These are phyloP conservation scores for Oophaga pumilio DNA, from an alignment of 2,113 vertebrate genomes.

Conservation along the genomic window DNA sequence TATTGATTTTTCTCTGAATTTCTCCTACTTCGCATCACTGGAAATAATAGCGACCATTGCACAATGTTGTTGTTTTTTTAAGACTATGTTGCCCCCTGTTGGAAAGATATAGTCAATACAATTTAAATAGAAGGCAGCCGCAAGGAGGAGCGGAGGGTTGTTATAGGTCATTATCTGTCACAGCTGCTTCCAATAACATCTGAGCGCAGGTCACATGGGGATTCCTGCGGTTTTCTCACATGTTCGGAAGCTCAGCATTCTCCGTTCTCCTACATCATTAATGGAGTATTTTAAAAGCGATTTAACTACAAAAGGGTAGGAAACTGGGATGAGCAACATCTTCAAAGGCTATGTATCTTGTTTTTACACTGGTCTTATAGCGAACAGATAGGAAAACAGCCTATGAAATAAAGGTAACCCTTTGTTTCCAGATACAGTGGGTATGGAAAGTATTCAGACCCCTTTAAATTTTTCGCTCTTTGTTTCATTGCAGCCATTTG, in stretches of 20 bases:
- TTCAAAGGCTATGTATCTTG: slow-evolving; percentile 27
- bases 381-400: not conserved
- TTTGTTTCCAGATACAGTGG: not conserved
- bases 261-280: slow-evolving; percentile 55
- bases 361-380: not conserved
- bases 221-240: slow-evolving; percentile 66
- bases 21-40: not conserved
- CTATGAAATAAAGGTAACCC: not conserved
- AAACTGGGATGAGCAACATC: slow-evolving; percentile 11
- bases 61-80: not conserved
- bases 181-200: slow-evolving; percentile 77
- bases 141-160: not conserved
- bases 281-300: slow-evolving; percentile 64
- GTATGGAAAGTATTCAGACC: too few relatives aligned
- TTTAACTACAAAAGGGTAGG: slow-evolving; percentile 12
- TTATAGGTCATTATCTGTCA: slow-evolving; percentile 53
- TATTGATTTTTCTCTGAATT: not conserved
- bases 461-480: too few relatives aligned
- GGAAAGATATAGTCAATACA: not conserved
- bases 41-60: not conserved
- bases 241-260: slow-evolving; percentile 52
- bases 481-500: too few relatives aligned
- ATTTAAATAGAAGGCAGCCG: not conserved
- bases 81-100: not conserved
- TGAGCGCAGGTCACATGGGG: slow-evolving; percentile 68